Conservation (phyloP, 2,113 vertebrate genomes). For the Todiramphus chloris region DNA sequence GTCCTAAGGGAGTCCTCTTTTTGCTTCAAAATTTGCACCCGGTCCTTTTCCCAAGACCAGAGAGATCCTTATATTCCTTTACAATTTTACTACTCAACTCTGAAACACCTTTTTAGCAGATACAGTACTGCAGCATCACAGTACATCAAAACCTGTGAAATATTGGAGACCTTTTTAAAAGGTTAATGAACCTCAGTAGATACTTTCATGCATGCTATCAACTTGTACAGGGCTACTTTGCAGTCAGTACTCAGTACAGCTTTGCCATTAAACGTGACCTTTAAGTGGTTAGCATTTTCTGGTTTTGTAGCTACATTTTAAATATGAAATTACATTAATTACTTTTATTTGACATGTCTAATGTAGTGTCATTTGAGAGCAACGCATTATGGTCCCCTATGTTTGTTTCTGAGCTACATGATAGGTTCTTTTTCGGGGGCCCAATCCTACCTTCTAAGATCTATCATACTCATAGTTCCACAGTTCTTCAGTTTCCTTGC, state of each 20-base stretch:
- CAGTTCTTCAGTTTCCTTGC: neutral
- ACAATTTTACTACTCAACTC: neutral
- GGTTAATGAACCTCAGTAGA: neutral
- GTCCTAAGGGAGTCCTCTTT: neutral
- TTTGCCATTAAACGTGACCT: neutral
- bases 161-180: neutral
- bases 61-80: neutral
- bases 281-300: neutral
- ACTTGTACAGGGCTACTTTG: neutral
- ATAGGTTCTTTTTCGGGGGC: neutral
- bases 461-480: neutral
- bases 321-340: neutral
- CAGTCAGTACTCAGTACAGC: neutral
- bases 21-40: neutral
- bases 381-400: neutral
- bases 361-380: neutral
- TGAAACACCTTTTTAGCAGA: neutral
- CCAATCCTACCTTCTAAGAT: neutral
- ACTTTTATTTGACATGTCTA: neutral
- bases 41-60: neutral
- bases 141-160: neutral
- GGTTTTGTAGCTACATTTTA: neutral
- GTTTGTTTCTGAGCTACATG: neutral
- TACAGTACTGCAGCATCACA: neutral
- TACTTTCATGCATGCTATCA: neutral